Evolutionary conservation across 30 jellyfish, hydroid and myxozoan genomes (phyloP), one percentile per base, ranked within the genome.

Genomic region (Cassiopea andromeda): DNA sequence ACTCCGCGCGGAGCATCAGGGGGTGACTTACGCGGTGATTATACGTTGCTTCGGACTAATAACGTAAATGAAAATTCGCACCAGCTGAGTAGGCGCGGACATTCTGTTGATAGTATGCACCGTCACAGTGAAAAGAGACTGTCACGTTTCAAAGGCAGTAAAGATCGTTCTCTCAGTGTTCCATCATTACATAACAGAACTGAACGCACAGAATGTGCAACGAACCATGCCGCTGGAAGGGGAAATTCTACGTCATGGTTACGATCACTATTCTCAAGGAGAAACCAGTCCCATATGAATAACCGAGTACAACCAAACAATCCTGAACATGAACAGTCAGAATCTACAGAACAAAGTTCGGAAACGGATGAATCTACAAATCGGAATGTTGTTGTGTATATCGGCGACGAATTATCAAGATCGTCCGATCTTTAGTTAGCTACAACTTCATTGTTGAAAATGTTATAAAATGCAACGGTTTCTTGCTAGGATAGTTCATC

Each of bases 131-230:
- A 48, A 18, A 80, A 80, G 77, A 80, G 47, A 47, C 12, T 7
- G 46, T 19, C 67, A 47, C 43, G 64, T 47, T 48, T 80, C 2
- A 46, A 61, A 44, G 48, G 60, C 7, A 61, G 47, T 16, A 69
- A 70, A 69, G 77, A 70, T 1, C 91, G 91, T 3, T 83, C 84
- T 44, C 75, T 71, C 13, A 83, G 91, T 67, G 91, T 83, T 6
- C 91, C 91, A 12, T 47, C 91, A 0, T 70, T 83, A 44, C 66
- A 47, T 10, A 69, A 54, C 14, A 57, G 91, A 69, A 46, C 15
- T 78, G 91, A 83, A 45, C 75, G 19, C 14, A 17, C 83, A 48
- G 74, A 72, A 8, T 47, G 48, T 43, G 70, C 12, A 27, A 15
- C 83, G 47, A 44, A 45, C 61, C 70, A 1, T 10, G 44, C 78